Evolutionary conservation across 2,888 invertebrate genomes (phyloP).

Genomic region (Nebria brevicollis): DNA sequence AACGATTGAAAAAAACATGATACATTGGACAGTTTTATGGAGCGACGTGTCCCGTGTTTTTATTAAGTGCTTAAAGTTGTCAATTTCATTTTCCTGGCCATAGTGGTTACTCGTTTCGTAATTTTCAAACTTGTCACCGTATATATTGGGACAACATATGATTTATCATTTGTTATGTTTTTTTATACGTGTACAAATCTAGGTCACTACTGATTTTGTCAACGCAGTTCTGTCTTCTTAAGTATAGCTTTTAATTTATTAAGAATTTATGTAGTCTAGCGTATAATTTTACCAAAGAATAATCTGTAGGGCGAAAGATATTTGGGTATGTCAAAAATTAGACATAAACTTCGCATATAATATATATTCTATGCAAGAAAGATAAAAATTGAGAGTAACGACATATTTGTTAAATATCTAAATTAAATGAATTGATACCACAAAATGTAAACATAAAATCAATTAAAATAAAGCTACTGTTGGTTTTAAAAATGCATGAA

Average conservation of each 20-base stretch:
- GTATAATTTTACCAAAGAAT: no score
- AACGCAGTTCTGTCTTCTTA: neutral
- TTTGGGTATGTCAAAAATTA: no score
- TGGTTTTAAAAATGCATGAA: neutral
- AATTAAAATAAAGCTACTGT: no score
- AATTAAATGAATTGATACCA: no score
- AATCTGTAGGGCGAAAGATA: no score
- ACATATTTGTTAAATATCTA: no score
- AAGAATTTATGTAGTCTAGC: no score
- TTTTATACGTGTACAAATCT: neutral
- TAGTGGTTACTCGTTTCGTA: neutral
- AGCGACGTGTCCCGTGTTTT: constrained; percentile 36
- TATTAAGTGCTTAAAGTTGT: constrained; percentile 41
- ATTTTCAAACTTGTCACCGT: constrained; percentile 13
- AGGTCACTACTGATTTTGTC: neutral
- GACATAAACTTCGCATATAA: no score
- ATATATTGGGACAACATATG: neutral
- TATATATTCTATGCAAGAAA: no score
- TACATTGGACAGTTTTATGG: constrained; percentile 42
- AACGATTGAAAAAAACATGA: constrained; percentile 15
- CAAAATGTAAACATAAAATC: no score
- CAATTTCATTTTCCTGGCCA: constrained; percentile 19
- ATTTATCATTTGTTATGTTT: neutral
- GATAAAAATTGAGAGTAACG: no score
- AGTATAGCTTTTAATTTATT: no score